Percentiles rank a stretch among this genome's conserved stretches.
phyloP scores from a whole-genome alignment of 2,797 vertebrate genomes.

The Thripadectes ignobilis region DNA sequence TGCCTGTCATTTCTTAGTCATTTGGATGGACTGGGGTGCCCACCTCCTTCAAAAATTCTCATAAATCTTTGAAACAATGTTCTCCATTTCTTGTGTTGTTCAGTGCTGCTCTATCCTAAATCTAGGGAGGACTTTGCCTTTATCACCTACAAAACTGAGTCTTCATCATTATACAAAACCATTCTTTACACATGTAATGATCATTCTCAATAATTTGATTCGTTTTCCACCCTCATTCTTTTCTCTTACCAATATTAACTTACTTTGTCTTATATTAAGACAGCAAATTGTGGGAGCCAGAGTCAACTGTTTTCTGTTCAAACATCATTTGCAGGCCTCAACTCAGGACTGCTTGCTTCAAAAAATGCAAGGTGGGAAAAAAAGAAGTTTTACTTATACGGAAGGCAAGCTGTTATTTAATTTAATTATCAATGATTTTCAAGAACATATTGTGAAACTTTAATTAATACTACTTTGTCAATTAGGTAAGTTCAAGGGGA shows the following conservation, averaged over 20 bases:
- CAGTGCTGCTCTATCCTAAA: not conserved
- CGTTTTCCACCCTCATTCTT: not conserved
- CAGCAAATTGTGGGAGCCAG: not conserved
- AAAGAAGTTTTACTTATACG: not conserved
- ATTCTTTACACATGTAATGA: not conserved
- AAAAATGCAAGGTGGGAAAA: not conserved
- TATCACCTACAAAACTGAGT: not conserved
- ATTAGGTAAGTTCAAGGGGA: not conserved
- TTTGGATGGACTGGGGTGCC: not conserved
- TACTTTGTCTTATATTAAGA: not conserved
- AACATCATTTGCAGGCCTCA: not conserved
- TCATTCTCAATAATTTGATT: not conserved
- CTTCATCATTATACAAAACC: not conserved
- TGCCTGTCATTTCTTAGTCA: not conserved
- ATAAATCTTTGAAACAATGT: constrained; percentile 5
- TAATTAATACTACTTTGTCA: not conserved
- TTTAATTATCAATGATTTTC: not conserved
- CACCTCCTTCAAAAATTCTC: not conserved
- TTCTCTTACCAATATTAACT: not conserved
- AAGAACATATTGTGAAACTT: not conserved
- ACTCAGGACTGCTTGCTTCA: not conserved
- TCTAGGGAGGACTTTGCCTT: not conserved
- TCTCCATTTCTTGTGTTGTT: not conserved
- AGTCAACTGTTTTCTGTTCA: not conserved
- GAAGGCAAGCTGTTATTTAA: not conserved